Evolutionary conservation across 2,888 invertebrate genomes (phyloP).

Genomic region (Ernsta delagoae): DNA sequence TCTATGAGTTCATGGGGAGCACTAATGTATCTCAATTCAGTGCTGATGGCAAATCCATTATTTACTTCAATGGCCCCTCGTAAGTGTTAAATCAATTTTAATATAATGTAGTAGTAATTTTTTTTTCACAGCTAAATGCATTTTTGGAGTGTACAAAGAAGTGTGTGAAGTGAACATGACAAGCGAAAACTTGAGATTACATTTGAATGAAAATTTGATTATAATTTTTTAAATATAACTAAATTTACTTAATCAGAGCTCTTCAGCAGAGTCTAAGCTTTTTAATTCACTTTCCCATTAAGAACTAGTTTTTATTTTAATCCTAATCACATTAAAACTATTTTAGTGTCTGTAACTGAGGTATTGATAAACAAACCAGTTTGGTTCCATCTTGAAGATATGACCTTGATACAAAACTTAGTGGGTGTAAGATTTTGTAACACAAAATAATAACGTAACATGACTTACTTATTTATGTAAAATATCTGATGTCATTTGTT

Average conservation of each 20-base stretch:
- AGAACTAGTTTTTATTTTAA: not conserved
- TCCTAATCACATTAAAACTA: not conserved
- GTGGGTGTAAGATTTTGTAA: too few relatives aligned
- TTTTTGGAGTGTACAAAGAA: too few relatives aligned
- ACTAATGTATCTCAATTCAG: conserved; percentile 56
- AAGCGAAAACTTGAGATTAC: not conserved
- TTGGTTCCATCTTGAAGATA: not conserved
- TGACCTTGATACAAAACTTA: not conserved
- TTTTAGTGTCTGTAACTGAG: not conserved
- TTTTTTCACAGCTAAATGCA: too few relatives aligned
- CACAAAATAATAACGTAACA: too few relatives aligned
- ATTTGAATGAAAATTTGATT: too few relatives aligned
- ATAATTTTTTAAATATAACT: too few relatives aligned
- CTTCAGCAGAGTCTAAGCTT: too few relatives aligned
- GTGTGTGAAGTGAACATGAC: not conserved
- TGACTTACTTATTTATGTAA: too few relatives aligned
- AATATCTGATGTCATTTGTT: too few relatives aligned
- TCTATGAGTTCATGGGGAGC: conserved; percentile 61
- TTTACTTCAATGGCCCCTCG: conserved; percentile 68
- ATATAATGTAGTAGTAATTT: not conserved
- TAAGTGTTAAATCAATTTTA: conserved; percentile 55
- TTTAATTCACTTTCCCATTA: too few relatives aligned
- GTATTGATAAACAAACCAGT: not conserved
- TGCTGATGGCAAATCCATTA: conserved; percentile 59
- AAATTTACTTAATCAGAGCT: too few relatives aligned